phyloP scores from a whole-genome alignment of 2,888 invertebrate genomes.

The Diaperis boleti region DNA sequence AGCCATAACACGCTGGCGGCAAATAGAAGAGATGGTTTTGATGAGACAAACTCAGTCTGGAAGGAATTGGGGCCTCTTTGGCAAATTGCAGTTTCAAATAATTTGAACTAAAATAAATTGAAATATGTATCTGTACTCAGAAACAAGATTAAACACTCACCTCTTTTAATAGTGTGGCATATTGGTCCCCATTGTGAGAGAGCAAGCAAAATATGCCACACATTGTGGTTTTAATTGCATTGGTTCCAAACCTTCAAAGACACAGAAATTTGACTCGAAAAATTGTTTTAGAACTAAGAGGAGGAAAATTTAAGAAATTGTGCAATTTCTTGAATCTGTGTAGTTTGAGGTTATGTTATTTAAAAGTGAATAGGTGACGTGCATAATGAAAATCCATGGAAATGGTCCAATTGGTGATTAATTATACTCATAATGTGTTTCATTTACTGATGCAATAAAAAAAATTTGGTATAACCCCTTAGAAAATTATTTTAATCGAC shows the following conservation, averaged over 20 bases:
- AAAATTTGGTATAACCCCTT: too few species aligned
- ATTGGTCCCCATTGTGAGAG: conserved; percentile 33
- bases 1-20: conserved; percentile 83
- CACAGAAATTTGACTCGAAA: too few species aligned
- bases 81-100: conserved; percentile 60
- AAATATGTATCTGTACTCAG: neutral
- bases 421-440: too few species aligned
- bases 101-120: conserved; percentile 51
- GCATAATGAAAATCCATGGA: too few species aligned
- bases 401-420: too few species aligned
- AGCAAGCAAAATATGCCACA: conserved; percentile 59
- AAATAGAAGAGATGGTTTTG: conserved; percentile 53
- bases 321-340: too few species aligned
- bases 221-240: conserved; percentile 44
- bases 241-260: neutral
- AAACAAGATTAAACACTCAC: conserved; percentile 2
- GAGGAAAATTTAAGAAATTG: too few species aligned
- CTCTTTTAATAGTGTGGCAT: conserved; percentile 2
- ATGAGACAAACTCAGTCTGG: conserved; percentile 43
- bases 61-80: conserved; percentile 72
- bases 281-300: too few species aligned
- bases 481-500: too few species aligned
- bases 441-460: too few species aligned
- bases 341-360: too few species aligned
- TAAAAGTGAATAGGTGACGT: too few species aligned